Evolutionary conservation across 92 coral and sea anemone species (phyloP), one percentile per base, ranked within the genome.

Genomic region (Paragorgia papillata): DNA sequence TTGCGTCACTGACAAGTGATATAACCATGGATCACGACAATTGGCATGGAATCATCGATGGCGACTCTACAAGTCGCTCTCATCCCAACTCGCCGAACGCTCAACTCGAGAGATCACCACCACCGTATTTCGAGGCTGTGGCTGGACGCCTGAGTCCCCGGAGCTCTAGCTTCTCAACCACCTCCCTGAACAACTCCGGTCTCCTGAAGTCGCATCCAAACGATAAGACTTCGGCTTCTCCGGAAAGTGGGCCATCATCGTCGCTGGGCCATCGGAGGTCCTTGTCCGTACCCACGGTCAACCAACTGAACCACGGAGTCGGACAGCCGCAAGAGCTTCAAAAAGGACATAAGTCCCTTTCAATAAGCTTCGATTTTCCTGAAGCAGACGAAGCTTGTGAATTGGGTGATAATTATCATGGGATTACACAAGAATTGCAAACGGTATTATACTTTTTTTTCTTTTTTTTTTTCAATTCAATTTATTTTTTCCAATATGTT

Each of bases 391-490:
- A 71, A 21, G 27, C 25, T 44, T 26, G 30, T 20, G 78, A 71
- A 17, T 30, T 71, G 50, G 78, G 28, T 7, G 87, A 76, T 46
- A 83, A 80, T 59, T 96, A 95, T 60, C 88, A 82, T 54, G 95
- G 92, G 44, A 76, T 95, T 2, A 86, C 92, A 25, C 95, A 87
- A 71, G 99, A 91, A 66, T 50, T 95, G 30, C 96, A 95, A 50
- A 89, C 90, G 97, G 97, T 93, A 32, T 22, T 17, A 74, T 57
- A 40, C 17, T 24, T 18, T 5, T 2, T 15, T 37, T 1, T 18
- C 43, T 58, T n/a, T n/a, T n/a, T n/a, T n/a, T n/a, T n/a, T n/a
- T n/a, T n/a, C n/a, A n/a, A n/a, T n/a, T n/a, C n/a, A n/a, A n/a
- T n/a, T n/a, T n/a, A n/a, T n/a, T n/a, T n/a, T n/a, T n/a, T n/a